These are phyloP conservation scores for Teleogryllus oceanicus DNA, from an alignment of 2,888 invertebrate genomes.

Conservation along the genomic window DNA sequence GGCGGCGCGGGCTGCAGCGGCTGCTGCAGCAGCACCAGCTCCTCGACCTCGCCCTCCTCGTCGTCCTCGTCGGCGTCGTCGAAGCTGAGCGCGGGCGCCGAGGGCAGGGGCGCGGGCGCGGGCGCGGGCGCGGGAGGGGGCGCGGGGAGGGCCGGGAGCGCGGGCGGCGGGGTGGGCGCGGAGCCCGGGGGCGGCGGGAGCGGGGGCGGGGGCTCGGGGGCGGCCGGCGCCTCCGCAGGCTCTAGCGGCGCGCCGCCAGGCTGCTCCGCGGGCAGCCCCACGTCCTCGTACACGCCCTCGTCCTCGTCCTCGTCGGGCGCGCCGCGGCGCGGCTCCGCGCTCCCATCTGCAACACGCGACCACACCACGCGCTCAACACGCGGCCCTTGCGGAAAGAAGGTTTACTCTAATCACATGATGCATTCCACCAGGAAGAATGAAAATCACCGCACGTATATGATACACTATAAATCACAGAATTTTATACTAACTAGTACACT, in stretches of 20 bases:
- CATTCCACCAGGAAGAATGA: too few species aligned
- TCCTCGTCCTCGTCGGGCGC: conserved; percentile 21
- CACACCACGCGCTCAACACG: too few species aligned
- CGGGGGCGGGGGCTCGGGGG: neutral
- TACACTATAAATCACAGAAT: too few species aligned
- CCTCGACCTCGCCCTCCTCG: conserved; percentile 29
- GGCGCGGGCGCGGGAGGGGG: neutral
- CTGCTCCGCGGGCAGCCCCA: conserved; percentile 32
- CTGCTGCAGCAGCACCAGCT: conserved; percentile 20
- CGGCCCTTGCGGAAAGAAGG: too few species aligned
- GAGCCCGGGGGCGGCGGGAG: neutral
- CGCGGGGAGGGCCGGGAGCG: neutral
- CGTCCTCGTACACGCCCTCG: conserved; percentile 37
- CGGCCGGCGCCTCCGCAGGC: conserved; percentile 32
- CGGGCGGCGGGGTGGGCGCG: conserved; percentile 3
- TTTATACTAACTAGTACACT: too few species aligned
- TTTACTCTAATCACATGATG: too few species aligned
- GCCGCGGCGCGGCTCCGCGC: conserved; percentile 24
- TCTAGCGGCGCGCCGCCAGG: conserved; percentile 33
- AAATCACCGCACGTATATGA: too few species aligned
- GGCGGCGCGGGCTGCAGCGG: conserved; percentile 19
- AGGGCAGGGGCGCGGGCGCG: neutral
- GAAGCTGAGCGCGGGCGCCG: neutral
- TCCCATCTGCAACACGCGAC: conserved; percentile 29
- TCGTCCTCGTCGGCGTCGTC: conserved; percentile 18